These are phyloP conservation scores for Cheilosia vulpina DNA, from an alignment of 2,888 invertebrate genomes.

Conservation along the genomic window DNA sequence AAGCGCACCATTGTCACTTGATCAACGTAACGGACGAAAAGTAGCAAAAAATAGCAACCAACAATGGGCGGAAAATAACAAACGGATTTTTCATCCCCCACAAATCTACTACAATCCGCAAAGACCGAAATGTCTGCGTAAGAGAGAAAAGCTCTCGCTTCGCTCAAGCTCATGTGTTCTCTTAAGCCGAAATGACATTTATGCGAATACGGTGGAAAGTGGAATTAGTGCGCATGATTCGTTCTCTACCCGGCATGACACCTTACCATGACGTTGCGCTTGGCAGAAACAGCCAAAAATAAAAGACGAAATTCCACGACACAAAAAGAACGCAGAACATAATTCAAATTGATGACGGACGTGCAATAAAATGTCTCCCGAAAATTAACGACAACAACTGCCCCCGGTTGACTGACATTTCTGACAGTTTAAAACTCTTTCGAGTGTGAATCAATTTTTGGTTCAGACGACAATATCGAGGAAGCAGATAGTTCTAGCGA, in stretches of 20 bases:
- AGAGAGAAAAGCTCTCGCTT: conserved; percentile 23
- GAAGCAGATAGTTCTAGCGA: conserved; percentile 26
- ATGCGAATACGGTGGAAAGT: neutral
- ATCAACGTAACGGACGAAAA: conserved; percentile 23
- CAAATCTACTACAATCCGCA: conserved; percentile 59
- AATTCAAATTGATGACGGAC: conserved; percentile 31
- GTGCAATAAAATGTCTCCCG: conserved; percentile 39
- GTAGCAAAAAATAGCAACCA: neutral
- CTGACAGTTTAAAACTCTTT: conserved; percentile 24
- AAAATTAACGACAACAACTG: conserved; percentile 26
- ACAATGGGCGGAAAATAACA: neutral
- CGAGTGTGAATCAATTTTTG: conserved; percentile 22
- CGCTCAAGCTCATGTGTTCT: too few species aligned
- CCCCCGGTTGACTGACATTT: conserved; percentile 10
- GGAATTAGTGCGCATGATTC: conserved; percentile 46
- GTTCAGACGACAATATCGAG: neutral
- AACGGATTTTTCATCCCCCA: neutral
- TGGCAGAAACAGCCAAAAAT: conserved; percentile 24
- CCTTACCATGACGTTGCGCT: conserved; percentile 44
- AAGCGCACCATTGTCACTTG: conserved; percentile 54
- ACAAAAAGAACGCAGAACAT: neutral
- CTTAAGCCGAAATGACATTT: conserved; percentile 57
- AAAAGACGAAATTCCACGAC: neutral
- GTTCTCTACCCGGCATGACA: conserved; percentile 25
- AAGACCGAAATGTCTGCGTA: neutral